Evolutionary conservation across 2,113 vertebrate species (phyloP), one percentile per base, ranked within the genome.

Genomic region (Oryzias celebensis): DNA sequence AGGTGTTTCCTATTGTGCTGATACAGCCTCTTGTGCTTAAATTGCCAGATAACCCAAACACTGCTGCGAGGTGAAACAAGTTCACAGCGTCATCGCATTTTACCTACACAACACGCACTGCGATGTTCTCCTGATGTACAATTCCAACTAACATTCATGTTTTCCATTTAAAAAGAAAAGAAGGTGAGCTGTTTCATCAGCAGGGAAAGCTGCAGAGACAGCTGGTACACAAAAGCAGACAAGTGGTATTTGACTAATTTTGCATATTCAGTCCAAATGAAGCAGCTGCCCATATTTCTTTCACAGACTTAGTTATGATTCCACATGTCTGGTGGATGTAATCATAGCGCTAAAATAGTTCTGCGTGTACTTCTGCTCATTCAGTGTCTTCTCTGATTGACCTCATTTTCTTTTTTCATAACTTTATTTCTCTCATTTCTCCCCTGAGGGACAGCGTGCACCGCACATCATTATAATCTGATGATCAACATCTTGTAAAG

Each of bases 231-330:
- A 48, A 77, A 20, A 73, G 60, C 14, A 43, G 48, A 49, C 23
- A 42, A 61, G 54, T 47, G 51, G 62, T 43, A 73, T 57, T 55
- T 55, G 10, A n/a, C 51, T 61, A 49, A 67, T 73, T 70, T 63
- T 13, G 58, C 10, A n/a, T 41, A 58, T 65, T 20, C 23, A 28
- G 64, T 58, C 58, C 28, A 68, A 70, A 75, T 62, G 47, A 75
- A 73, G 49, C 52, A 74, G 41, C 28, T 69, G 42, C 56, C 73
- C 43, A 55, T 75, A 73, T 59, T 73, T 64, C 73, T 48, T 15
- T 64, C 54, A 59, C 51, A 73, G 36, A 52, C 52, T 49, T 4
- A 17, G 18, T 23, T 26, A 24, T 68, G 48, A 69, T 65, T 75
- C 5, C 28, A 23, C 43, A n/a, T 14, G 24, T 28, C 52, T 47